Evolutionary conservation across 2,797 vertebrate species (phyloP), one percentile per base, ranked within the genome.

Genomic region (Pogoniulus pusillus): DNA sequence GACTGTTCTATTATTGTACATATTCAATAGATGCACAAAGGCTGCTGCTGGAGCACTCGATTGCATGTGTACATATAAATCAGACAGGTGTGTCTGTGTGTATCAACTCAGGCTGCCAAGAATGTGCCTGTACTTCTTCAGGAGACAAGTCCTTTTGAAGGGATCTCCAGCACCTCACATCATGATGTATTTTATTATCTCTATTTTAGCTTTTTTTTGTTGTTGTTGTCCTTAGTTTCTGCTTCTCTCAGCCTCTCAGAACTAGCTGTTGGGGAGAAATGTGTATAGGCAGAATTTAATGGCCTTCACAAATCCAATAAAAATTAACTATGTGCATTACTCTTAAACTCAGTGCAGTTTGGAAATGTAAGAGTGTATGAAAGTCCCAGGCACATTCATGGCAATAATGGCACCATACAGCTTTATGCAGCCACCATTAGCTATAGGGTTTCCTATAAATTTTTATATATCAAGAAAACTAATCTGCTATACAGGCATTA

Each of bases 111-210:
- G 59, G 41, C 43, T 74, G 72, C 65, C 87, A 95, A 84, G 54
- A 90, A 86, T 85, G 84, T 62, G 41, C 32, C 89, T 89, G 34
- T 62, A 76, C 65, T 93, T 82, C 68, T 92, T 88, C 74, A 82
- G 35, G 85, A 54, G 68, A 79, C 54, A 85, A 32, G 53, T 89
- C 37, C 84, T 93, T 60, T 84, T 85, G 77, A 94, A 88, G 34
- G 58, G 6, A 64, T 88, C 60, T 71, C 82, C 19, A 92, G 47
- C 75, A 90, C 41, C 32, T 86, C 81, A 80, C 49, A 49, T 51
- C 68, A 41, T 58, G 71, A 76, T 27, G 20, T 34, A 49, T 88
- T 92, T 88, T 77, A 88, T 75, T 77, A 62, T 24, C 41, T 68
- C 82, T 54, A 76, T 70, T 73, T 91, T 9, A 84, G 12, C 37